These are phyloP conservation scores for Gymnocheta viridis DNA, from an alignment of 2,888 invertebrate species.

Conservation along the genomic window DNA sequence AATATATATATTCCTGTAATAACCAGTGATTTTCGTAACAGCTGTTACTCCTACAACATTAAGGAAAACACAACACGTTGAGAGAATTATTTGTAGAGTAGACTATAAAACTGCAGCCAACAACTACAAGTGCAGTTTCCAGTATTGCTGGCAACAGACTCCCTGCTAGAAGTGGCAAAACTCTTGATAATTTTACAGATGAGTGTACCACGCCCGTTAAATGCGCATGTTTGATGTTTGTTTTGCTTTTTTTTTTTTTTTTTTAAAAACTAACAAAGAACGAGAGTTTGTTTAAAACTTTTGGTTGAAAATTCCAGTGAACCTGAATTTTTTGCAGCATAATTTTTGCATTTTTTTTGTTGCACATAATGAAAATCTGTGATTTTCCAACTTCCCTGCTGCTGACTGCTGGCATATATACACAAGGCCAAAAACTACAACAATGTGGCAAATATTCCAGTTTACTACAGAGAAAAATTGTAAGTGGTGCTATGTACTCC, in stretches of 20 bases:
- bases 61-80: neutral
- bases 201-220: conserved; percentile 72
- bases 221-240: conserved; percentile 67
- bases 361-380: conserved; percentile 1
- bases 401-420: conserved; percentile 34
- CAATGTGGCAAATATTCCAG: conserved; percentile 35
- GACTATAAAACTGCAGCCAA: conserved; percentile 7
- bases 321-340: conserved; percentile 70
- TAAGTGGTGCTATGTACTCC: neutral
- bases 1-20: conserved; percentile 30
- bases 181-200: conserved; percentile 40
- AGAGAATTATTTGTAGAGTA: conserved; percentile 1
- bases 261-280: conserved; percentile 18
- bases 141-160: conserved; percentile 9
- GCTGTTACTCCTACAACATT: conserved; percentile 56
- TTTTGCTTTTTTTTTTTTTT: neutral
- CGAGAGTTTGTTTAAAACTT: conserved; percentile 36
- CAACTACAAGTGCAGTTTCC: conserved; percentile 42
- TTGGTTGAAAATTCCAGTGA: conserved; percentile 68
- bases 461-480: conserved; percentile 53
- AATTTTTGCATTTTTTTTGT: neutral
- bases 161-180: conserved; percentile 11
- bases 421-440: conserved; percentile 30
- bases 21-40: conserved; percentile 65
- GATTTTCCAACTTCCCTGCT: conserved; percentile 29